These are phyloP conservation scores for Eupsilia transversa DNA, from an alignment of 2,888 invertebrate species.

Conservation along the genomic window DNA sequence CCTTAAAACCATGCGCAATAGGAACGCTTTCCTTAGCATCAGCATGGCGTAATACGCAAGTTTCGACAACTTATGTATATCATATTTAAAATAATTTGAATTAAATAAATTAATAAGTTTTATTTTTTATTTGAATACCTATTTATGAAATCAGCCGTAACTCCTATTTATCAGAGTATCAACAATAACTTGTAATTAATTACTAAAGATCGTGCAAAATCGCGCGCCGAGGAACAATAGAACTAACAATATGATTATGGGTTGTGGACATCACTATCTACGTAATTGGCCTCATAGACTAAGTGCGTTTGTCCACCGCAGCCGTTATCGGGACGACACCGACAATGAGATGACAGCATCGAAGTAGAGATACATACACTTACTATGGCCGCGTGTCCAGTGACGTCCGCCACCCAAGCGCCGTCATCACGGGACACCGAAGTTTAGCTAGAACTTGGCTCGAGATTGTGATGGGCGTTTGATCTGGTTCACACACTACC, in stretches of 20 bases:
- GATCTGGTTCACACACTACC: no score
- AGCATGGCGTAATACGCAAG: background rate
- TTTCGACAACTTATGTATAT: background rate
- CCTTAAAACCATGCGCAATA: no score
- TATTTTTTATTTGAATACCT: no score
- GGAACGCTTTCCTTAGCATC: background rate
- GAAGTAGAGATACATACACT: background rate
- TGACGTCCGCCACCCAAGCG: background rate
- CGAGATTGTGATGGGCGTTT: background rate
- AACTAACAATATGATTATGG: background rate
- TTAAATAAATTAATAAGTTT: no score
- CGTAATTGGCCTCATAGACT: background rate
- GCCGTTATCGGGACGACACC: background rate
- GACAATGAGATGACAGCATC: background rate
- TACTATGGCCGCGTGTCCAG: background rate
- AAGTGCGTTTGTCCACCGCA: background rate
- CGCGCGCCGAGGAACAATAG: constrained; percentile 14
- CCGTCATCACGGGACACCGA: background rate
- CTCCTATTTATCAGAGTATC: background rate
- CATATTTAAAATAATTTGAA: no score
- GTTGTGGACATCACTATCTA: background rate
- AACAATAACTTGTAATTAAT: constrained; percentile 25
- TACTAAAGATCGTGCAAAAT: constrained; percentile 14
- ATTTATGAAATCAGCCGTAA: constrained; percentile 12
- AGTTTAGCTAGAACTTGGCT: background rate